Percentiles rank a stretch among this genome's conserved stretches.
phyloP scores from a whole-genome alignment of 2,797 vertebrate genomes.

The Thamnophis elegans region DNA sequence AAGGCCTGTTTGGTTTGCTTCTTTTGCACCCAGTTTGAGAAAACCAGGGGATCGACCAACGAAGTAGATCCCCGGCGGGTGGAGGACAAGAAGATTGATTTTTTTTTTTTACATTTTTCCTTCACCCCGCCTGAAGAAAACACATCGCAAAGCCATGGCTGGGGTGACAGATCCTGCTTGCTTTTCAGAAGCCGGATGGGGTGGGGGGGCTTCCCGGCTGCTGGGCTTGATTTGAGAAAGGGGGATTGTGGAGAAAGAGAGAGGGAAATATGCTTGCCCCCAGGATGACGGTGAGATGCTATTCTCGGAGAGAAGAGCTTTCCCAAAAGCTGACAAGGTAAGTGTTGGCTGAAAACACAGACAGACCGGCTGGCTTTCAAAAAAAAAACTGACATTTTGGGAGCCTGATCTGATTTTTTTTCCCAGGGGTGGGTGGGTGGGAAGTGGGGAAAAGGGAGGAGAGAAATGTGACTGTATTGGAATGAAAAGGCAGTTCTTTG shows the following conservation, averaged over 20 bases:
- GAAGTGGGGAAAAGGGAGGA: not conserved
- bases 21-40: not conserved
- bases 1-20: not conserved
- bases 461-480: not conserved
- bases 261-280: not conserved
- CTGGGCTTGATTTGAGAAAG: not conserved
- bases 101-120: not conserved
- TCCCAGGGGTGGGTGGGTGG: not conserved
- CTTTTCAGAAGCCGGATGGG: not conserved
- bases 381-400: not conserved
- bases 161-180: not conserved
- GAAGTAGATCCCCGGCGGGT: not conserved
- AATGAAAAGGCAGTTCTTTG: not conserved
- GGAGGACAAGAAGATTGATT: not conserved
- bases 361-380: not conserved
- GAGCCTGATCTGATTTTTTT: not conserved
- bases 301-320: fast-evolving
- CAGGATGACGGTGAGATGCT: fast-evolving
- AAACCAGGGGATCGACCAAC: not conserved
- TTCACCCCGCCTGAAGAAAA: not conserved
- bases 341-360: not conserved
- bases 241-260: not conserved
- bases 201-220: not conserved
- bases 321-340: not conserved
- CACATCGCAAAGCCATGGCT: not conserved